Evolutionary conservation across 2,113 vertebrate genomes (phyloP).

Genomic region (Ellobius talpinus): DNA sequence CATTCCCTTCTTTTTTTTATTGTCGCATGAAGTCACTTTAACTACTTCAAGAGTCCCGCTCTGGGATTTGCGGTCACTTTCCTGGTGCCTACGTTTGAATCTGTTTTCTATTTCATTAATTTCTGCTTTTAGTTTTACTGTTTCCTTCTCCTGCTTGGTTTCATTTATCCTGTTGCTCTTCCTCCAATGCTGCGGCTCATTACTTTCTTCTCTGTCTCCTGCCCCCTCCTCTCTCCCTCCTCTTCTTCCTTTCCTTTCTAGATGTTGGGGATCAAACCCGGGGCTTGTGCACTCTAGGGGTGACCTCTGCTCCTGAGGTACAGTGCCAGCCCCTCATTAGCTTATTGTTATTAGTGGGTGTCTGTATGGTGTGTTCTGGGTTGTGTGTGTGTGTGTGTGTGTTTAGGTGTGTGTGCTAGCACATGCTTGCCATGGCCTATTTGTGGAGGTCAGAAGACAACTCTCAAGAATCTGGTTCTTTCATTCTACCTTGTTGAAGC

Average conservation of each 20-base stretch:
- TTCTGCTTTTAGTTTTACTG: neutral
- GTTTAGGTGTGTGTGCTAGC: neutral
- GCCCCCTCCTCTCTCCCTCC: neutral
- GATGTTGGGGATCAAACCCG: neutral
- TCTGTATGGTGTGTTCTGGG: neutral
- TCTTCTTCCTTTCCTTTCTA: neutral
- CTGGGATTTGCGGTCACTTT: neutral
- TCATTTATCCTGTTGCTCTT: neutral
- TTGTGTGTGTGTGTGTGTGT: neutral
- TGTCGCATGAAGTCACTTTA: neutral
- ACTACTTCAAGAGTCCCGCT: neutral
- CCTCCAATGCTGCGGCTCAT: neutral
- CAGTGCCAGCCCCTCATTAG: neutral
- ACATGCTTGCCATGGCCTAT: neutral
- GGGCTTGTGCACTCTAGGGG: too few species aligned
- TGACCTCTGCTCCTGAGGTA: neutral
- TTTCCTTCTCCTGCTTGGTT: neutral
- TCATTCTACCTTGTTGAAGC: neutral
- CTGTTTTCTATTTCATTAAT: neutral
- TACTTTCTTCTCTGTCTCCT: too few species aligned
- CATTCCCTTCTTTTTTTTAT: neutral
- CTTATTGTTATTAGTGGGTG: neutral
- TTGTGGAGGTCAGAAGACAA: neutral
- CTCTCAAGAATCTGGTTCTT: neutral
- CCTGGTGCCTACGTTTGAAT: neutral